Evolutionary conservation across 2,113 vertebrate species (phyloP), one percentile per base, ranked within the genome.

Genomic region (Triplophysa dalaica): DNA sequence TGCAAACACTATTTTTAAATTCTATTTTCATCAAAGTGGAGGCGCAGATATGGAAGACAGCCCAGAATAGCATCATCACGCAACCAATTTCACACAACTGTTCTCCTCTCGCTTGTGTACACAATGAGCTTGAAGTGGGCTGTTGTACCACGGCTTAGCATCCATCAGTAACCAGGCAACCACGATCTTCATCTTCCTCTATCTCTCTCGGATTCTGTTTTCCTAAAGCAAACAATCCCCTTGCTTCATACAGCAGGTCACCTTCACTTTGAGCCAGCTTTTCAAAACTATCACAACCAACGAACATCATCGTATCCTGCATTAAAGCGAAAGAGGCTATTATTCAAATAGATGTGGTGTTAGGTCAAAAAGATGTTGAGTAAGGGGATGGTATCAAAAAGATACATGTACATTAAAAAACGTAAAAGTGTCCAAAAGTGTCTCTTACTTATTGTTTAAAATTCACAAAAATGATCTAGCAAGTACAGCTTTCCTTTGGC

Each of bases 161-260:
- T 82, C 83, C 81, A 82, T 83, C 73, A 80, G 84, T 87, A 87
- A 75, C 84, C 81, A 85, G 69, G 84, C 84, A 86, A 84, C 83
- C 69, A 29, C 52, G 54, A 52, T 70, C 75, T 70, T 69, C 83
- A 66, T 73, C 70, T 60, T 11, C 54, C 60, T 33, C 66, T 70
- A n/a, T 70, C 63, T 79, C 74, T 26, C 72, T 56, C 73, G 19
- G 60, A 62, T 67, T 45, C 70, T 61, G 60, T 43, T 75, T 38
- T 77, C 60, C 21, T 76, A 52, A 24, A 11, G 72, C 21, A 69
- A 54, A 24, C 43, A n/a, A 63, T 78, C 48, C 77, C 64, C 62
- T 17, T 70, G n/a, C 38, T 74, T 54, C 7, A 14, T 52, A 63
- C 70, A 54, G 26, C 43, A 79, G 54, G 81, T 63, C 72, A 79